Conservation (phyloP, 2,888 invertebrate species). For the Harpalus rubripes region DNA sequence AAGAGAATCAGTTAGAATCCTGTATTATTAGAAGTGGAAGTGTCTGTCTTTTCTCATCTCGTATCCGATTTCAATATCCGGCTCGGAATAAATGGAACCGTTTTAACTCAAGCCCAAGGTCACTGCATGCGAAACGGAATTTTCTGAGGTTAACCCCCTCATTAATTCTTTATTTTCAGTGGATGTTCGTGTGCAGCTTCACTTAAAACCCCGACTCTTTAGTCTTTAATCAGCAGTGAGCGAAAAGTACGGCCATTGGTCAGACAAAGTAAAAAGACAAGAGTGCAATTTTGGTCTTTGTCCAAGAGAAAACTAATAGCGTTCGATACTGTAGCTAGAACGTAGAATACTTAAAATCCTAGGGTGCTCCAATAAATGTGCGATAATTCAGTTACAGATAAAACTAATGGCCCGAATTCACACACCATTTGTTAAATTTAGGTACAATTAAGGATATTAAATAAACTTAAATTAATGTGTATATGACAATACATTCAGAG, state of each 20-base stretch:
- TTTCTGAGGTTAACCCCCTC: slow-evolving; percentile 55
- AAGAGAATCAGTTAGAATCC: slow-evolving; percentile 19
- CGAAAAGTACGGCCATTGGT: neutral
- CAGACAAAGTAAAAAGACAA: neutral
- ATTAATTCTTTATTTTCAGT: slow-evolving; percentile 33
- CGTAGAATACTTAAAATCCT: neutral
- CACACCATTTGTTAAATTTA: too few relatives aligned
- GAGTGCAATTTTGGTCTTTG: neutral
- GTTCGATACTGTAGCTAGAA: neutral
- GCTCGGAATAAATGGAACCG: neutral
- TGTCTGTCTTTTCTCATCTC: slow-evolving; percentile 25
- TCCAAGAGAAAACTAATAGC: neutral
- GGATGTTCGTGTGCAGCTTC: slow-evolving; percentile 15
- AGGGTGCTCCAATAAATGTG: too few relatives aligned
- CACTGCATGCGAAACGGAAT: slow-evolving; percentile 28
- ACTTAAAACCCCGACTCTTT: slow-evolving; percentile 15
- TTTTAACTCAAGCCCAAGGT: slow-evolving; percentile 51
- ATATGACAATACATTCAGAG: too few relatives aligned
- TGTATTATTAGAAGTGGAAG: slow-evolving; percentile 41
- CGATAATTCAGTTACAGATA: too few relatives aligned
- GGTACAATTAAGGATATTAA: too few relatives aligned
- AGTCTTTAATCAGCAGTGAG: slow-evolving; percentile 18
- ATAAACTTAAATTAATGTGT: too few relatives aligned
- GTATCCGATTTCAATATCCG: slow-evolving; percentile 56
- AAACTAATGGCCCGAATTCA: too few relatives aligned